phyloP scores from a whole-genome alignment of 2,797 vertebrate species.

The Hyperoplus lanceolatus region DNA sequence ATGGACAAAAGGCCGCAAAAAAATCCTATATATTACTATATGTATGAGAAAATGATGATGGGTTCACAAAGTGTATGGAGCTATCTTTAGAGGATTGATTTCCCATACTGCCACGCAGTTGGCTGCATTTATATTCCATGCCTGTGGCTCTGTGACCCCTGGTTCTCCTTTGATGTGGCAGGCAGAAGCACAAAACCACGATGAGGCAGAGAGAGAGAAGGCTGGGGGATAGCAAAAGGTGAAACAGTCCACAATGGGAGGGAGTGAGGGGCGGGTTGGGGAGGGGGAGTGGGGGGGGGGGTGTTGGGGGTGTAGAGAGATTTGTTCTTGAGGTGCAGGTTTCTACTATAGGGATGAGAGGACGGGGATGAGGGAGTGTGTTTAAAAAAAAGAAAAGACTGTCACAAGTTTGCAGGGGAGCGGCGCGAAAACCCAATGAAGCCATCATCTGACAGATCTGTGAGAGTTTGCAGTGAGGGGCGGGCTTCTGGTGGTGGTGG shows the following conservation, averaged over 20 bases:
- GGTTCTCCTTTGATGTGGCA: conserved; percentile 99
- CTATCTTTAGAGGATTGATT: conserved; percentile 91
- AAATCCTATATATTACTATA: conserved; percentile 78
- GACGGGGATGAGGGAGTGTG: conserved; percentile 72
- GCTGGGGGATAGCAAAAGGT: conserved; percentile 87
- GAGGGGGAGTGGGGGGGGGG: neutral
- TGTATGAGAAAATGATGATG: conserved; percentile 82
- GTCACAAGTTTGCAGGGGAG: conserved; percentile 84
- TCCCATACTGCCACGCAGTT: conserved; percentile 90
- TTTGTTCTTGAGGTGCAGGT: conserved; percentile 75
- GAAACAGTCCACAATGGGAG: conserved; percentile 80
- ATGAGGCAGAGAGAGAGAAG: conserved; percentile 80
- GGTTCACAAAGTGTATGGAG: conserved; percentile 85
- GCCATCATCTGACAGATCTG: conserved; percentile 96
- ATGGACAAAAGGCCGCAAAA: conserved; percentile 57
- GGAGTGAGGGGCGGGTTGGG: conserved; percentile 2
- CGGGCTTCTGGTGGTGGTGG: conserved; percentile 74
- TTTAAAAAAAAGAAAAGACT: conserved; percentile 64
- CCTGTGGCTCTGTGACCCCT: conserved; percentile 96
- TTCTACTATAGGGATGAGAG: conserved; percentile 83
- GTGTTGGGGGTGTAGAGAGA: conserved; percentile 70
- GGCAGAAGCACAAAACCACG: conserved; percentile 90
- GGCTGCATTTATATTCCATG: conserved; percentile 94
- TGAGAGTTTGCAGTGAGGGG: conserved; percentile 75
- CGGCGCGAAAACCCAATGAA: conserved; percentile 88